Evolutionary conservation across 2,113 vertebrate species (phyloP).

Genomic region (Python bivittatus): DNA sequence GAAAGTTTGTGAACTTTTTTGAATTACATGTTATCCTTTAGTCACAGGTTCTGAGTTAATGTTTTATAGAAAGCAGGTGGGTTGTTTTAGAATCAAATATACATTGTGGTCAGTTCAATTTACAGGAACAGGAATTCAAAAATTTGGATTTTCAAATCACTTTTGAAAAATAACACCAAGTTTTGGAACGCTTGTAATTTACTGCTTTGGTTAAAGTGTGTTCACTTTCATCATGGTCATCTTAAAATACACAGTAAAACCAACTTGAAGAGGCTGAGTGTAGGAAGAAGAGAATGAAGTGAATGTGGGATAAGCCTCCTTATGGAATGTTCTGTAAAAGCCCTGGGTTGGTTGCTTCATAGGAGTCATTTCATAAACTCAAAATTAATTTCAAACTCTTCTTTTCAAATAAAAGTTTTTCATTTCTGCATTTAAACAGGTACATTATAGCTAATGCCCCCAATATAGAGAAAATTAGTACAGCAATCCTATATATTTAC

Average conservation of each 20-base stretch:
- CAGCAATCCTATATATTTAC: not conserved
- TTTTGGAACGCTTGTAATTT: slow-evolving; percentile 59
- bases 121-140: slow-evolving; percentile 4
- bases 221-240: slow-evolving; percentile 52
- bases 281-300: slow-evolving; percentile 54
- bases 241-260: slow-evolving; percentile 50
- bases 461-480: not conserved
- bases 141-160: not conserved
- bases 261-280: slow-evolving; percentile 41
- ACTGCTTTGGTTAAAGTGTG: slow-evolving; percentile 47
- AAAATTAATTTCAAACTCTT: slow-evolving; percentile 39
- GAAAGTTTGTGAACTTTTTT: not conserved
- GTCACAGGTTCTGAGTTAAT: not conserved
- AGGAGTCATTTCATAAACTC: slow-evolving; percentile 49
- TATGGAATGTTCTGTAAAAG: slow-evolving; percentile 45
- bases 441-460: slow-evolving; percentile 44
- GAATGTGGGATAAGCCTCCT: slow-evolving; percentile 28
- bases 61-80: not conserved
- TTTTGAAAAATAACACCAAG: slow-evolving; percentile 6
- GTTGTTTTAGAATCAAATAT: slow-evolving; percentile 12
- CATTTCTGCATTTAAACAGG: slow-evolving; percentile 50
- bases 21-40: not conserved
- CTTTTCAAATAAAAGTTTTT: slow-evolving; percentile 19
- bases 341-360: slow-evolving; percentile 14
- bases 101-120: slow-evolving; percentile 14